Percentiles rank a stretch among this genome's conserved stretches.
phyloP scores from a whole-genome alignment of 2,113 vertebrate species.

The Trematocara variabile region DNA sequence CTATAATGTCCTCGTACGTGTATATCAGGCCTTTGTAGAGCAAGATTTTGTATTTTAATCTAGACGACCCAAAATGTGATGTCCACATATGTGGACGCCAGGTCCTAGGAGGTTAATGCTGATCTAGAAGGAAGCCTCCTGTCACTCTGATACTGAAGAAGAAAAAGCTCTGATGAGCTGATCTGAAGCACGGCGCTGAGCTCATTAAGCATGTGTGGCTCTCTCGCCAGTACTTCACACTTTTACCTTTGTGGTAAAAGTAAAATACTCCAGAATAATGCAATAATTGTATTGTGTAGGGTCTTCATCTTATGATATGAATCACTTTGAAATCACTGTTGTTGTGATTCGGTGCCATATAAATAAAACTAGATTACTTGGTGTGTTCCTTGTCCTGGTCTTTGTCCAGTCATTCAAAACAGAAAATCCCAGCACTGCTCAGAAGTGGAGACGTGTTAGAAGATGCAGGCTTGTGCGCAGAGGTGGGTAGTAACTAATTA shows the following conservation, averaged over 20 bases:
- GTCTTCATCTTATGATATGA: not conserved
- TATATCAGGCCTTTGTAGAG: not conserved
- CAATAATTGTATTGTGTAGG: not conserved
- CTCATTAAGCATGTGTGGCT: not conserved
- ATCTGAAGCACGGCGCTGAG: rapidly evolving
- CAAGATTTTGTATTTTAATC: rapidly evolving
- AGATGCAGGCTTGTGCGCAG: rapidly evolving
- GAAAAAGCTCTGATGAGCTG: not conserved
- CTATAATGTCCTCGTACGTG: not conserved
- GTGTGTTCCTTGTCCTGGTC: not conserved
- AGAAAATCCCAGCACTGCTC: rapidly evolving
- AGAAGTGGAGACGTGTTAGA: not conserved
- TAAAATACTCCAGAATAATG: not conserved
- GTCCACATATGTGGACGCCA: rapidly evolving
- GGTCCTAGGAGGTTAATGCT: not conserved
- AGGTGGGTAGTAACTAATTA: not conserved
- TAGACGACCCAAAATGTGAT: not conserved
- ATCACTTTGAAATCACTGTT: not conserved
- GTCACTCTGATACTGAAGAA: not conserved
- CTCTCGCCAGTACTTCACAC: rapidly evolving
- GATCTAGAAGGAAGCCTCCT: not conserved
- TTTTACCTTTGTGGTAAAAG: not conserved
- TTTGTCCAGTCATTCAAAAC: not conserved
- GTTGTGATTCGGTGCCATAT: not conserved
- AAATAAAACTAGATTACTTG: not conserved